Conservation (phyloP, 2,113 vertebrate species). For the Cairina moschata region DNA sequence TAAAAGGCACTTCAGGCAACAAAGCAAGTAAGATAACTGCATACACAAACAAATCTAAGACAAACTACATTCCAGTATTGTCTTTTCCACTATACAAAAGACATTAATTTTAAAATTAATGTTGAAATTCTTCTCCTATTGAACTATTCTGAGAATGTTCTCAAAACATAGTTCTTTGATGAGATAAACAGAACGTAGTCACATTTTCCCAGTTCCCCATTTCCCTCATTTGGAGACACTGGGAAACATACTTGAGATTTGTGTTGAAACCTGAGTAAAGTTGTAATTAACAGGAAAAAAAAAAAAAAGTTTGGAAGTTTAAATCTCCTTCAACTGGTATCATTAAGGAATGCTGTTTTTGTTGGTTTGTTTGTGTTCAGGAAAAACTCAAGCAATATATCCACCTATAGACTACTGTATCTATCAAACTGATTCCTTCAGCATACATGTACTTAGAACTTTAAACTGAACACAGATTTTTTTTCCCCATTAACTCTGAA, state of each 20-base stretch:
- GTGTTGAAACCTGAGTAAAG: background rate
- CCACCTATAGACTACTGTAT: background rate
- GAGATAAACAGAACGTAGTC: background rate
- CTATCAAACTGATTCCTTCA: slow-evolving; percentile 10
- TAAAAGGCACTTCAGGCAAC: background rate
- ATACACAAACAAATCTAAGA: rapidly evolving
- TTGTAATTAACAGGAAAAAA: background rate
- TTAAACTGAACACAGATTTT: slow-evolving; percentile 8
- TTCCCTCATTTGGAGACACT: background rate
- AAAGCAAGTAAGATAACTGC: background rate
- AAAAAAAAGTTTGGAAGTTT: background rate
- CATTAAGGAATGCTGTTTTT: background rate
- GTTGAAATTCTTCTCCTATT: background rate
- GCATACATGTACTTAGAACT: background rate
- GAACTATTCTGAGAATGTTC: background rate
- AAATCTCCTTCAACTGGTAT: background rate
- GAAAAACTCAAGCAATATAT: background rate
- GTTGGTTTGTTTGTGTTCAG: background rate
- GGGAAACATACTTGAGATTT: background rate
- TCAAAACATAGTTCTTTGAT: background rate
- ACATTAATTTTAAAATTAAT: background rate
- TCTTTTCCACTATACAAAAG: background rate
- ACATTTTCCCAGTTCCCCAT: background rate
- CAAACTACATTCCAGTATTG: background rate
- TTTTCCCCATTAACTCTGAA: slow-evolving; percentile 45